Base-by-base conservation (phyloP, 2,113 vertebrate genomes). In the Plotosus lineatus region DNA sequence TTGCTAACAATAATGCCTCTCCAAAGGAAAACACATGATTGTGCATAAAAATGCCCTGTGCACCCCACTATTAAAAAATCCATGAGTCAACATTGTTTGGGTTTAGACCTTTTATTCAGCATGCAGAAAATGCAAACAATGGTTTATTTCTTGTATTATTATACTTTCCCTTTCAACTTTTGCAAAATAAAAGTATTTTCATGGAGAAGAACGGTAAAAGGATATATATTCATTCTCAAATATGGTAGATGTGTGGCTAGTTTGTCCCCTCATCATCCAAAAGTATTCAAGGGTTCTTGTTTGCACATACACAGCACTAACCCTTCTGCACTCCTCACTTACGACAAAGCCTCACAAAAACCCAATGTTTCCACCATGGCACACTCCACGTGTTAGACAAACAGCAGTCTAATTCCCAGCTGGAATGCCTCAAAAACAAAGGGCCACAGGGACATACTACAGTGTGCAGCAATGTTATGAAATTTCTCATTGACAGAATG, bases 361-460 rank as follows among this genome's bases (percentile, higher is more conserved):
- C 83, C 65, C 48, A 38, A 72, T 74, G 83, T 82, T 83, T 65
- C 61, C 63, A 85, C 76, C 60, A 36, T 81, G 85, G 87, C 36
- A 84, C 66, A 85, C 74, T 81, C 77, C 77, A 83, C 81, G 78
- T 80, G 83, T 86, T 83, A 86, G 75, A 80, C 78, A 77, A 79
- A 84, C 61, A 69, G 44, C 15, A 48, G 36, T n/a, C 42, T 19
- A 53, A 75, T 75, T 66, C 31, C 50, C 80, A 77, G 75, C 75
- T 79, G 36, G 36, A 46, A 72, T 5, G 3, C 65, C 14, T 71
- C 72, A 58, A 28, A 50, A 4, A 68, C 60, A 31, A 48, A 65
- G 42, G 26, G 36, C 40, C 26, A 77, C 40, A 17, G 14, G 4
- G 40, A 21, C 46, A 65, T 63, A 63, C 21, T 38, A 65, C 61